These are phyloP conservation scores for Chrysomela aeneicollis DNA, from an alignment of 2,888 invertebrate species.

Conservation along the genomic window DNA sequence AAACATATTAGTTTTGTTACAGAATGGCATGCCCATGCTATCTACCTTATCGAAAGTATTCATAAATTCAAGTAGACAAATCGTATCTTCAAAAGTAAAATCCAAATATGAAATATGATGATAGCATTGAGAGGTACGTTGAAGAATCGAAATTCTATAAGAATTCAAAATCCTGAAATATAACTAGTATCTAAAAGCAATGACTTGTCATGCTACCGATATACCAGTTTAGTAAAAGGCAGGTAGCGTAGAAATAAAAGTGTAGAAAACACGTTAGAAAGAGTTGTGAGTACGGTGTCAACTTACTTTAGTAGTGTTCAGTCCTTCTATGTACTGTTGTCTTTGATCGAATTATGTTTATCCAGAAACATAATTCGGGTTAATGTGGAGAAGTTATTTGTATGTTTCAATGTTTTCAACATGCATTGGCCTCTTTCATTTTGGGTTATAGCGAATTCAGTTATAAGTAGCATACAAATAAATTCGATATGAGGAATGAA, in stretches of 20 bases:
- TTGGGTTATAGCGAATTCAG: not conserved
- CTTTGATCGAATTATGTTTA: constrained; percentile 52
- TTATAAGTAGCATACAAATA: constrained; percentile 17
- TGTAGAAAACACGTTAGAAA: constrained; percentile 47
- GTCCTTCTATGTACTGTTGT: constrained; percentile 56
- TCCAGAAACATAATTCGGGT: constrained; percentile 27
- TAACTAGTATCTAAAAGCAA: constrained; percentile 15
- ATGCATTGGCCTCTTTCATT: not conserved
- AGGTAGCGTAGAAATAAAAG: constrained; percentile 37
- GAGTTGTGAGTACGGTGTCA: constrained; percentile 55
- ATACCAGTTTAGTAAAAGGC: constrained; percentile 8
- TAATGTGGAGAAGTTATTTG: constrained; percentile 26
- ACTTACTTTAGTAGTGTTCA: constrained; percentile 60
- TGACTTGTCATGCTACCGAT: constrained; percentile 22
- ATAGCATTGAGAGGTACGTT: not conserved
- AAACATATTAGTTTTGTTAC: constrained; percentile 39
- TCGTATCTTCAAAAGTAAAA: not conserved
- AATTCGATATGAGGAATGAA: constrained; percentile 20
- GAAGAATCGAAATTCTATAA: not conserved
- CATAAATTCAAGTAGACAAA: constrained; percentile 7
- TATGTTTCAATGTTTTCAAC: constrained; percentile 5
- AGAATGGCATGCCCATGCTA: constrained; percentile 50
- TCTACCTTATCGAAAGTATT: constrained; percentile 24
- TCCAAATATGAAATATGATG: no score
- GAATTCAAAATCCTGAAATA: not conserved